Evolutionary conservation across 2,113 vertebrate species (phyloP).

Genomic region (Gila orcuttii): DNA sequence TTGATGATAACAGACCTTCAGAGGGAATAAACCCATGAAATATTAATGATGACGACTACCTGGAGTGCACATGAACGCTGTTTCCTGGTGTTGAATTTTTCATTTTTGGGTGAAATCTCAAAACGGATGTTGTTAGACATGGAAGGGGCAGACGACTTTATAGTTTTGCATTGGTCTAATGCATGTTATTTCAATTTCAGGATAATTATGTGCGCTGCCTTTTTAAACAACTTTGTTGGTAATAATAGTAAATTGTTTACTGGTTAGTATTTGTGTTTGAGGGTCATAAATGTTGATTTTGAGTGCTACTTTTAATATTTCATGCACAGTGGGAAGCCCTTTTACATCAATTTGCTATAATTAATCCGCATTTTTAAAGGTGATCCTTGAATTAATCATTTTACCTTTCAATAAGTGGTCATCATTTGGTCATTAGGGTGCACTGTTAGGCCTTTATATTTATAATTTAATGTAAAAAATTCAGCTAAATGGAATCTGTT

Average conservation of each 20-base stretch:
- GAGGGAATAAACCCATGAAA: constrained; percentile 15
- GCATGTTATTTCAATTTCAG: background rate
- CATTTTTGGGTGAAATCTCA: constrained; percentile 3
- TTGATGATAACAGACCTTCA: constrained; percentile 9
- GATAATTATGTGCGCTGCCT: no score
- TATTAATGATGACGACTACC: constrained; percentile 20
- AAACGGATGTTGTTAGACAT: background rate
- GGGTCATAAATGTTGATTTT: no score
- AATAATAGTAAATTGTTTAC: no score
- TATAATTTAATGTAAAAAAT: background rate
- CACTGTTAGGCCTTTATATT: background rate
- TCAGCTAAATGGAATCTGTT: background rate
- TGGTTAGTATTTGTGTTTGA: no score
- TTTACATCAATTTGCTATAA: background rate
- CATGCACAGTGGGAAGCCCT: no score
- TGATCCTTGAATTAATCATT: background rate
- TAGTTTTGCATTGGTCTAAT: background rate
- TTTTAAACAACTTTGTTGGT: no score
- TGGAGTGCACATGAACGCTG: constrained; percentile 2
- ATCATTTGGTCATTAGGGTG: background rate
- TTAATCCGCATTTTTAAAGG: background rate
- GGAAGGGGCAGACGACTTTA: background rate
- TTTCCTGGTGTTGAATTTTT: constrained; percentile 12
- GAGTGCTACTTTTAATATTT: no score
- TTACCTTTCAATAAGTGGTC: background rate